These are phyloP conservation scores for Drosophila gunungcola DNA, from an alignment of 1,140 invertebrate species.

Conservation along the genomic window DNA sequence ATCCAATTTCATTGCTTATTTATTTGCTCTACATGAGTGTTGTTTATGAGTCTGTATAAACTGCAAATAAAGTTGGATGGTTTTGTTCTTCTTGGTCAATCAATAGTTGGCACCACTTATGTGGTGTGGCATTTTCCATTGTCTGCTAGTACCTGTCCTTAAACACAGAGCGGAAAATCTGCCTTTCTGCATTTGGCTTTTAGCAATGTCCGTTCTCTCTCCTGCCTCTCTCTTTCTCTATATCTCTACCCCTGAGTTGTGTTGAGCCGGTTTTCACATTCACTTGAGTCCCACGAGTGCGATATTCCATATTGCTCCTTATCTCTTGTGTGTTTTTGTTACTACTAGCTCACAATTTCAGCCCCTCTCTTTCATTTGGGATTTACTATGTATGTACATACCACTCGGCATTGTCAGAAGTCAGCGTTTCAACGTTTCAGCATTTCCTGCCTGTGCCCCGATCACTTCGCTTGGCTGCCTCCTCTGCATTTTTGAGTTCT, in stretches of 20 bases:
- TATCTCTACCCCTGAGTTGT: conserved; percentile 17
- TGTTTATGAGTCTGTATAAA: neutral
- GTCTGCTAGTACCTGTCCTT: conserved; percentile 29
- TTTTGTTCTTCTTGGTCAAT: conserved; percentile 4
- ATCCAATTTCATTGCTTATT: no score
- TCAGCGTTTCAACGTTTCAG: conserved; percentile 19
- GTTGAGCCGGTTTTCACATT: conserved; percentile 37
- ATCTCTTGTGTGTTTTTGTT: conserved; percentile 29
- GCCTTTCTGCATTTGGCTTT: conserved; percentile 29
- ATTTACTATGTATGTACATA: conserved; percentile 15
- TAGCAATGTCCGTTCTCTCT: conserved; percentile 21
- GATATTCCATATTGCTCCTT: conserved; percentile 10
- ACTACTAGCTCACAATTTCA: conserved; percentile 4
- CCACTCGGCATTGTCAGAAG: conserved; percentile 6
- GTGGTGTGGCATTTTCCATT: conserved; percentile 12
- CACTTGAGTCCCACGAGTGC: conserved; percentile 15
- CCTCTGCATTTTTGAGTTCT: conserved; percentile 5
- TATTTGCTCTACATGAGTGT: no score
- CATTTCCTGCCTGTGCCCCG: conserved; percentile 27
- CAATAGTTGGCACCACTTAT: conserved; percentile 9
- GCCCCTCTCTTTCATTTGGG: conserved; percentile 9
- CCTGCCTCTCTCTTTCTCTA: neutral
- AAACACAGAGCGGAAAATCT: conserved; percentile 14
- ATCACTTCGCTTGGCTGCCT: conserved; percentile 23
- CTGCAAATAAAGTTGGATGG: neutral